Evolutionary conservation across 2,113 vertebrate genomes (phyloP), one percentile per base, ranked within the genome.

Genomic region (Bucco capensis): DNA sequence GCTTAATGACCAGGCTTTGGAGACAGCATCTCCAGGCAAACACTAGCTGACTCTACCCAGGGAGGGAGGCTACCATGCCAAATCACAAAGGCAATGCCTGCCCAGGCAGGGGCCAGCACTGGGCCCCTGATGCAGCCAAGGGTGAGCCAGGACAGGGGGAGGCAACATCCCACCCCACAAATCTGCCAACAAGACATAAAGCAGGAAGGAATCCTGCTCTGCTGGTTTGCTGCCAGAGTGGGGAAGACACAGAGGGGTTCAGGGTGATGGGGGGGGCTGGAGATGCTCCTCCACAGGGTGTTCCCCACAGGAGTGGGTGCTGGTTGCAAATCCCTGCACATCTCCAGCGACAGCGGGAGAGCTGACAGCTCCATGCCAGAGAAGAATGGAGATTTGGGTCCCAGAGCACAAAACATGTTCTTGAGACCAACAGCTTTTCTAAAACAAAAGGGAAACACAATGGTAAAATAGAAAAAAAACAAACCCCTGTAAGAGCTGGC

Each of bases 41-140:
- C 0, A 0, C 40, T 0, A 0, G 33, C 54, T 54, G 74, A 62
- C n/a, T 65, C 33, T 82, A 44, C 21, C 30, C 1, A 2, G 15
- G 38, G 25, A 53, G 16, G 23, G 24, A 71, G 47, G 65, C 61
- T 84, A 61, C 70, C 70, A 67, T 0, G 2, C 31, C 71, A 51
- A 30, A 70, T 50, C 16, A 38, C 3, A 5, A 73, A 40, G 5
- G 22, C 38, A 62, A 38, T 1, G 0, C 65, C 72, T 76, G 61
- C n/a, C 40, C 0, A 4, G 66, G 60, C 65, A 86, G 22, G 60
- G 19, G 19, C 22, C 71, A 69, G 54, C 4, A 0, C 37, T 1
- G 0, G 64, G 86, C 64, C 35, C 64, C 35, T 0, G 0, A 53
- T 44, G 54, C 67, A 80, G 57, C 40, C 83, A 75, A 81, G 46